A percentile compares a stretch with the other conserved stretches of the same genome.
These are phyloP conservation scores for Eutrigla gurnardus DNA, from an alignment of 2,797 vertebrate species.

Conservation along the genomic window DNA sequence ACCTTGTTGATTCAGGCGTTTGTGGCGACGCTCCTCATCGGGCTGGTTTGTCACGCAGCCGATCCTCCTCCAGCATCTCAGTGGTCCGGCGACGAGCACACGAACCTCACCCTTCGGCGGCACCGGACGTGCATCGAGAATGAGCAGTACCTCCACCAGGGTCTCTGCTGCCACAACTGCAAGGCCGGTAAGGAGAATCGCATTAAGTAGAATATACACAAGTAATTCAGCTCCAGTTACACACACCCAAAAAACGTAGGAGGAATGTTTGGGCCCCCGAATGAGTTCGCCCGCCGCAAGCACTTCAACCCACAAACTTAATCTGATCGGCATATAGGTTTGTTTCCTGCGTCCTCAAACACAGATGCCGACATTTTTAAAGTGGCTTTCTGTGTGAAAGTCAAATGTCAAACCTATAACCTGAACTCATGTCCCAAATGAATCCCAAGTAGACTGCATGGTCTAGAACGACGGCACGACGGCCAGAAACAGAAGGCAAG, in stretches of 20 bases:
- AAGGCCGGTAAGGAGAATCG: slow-evolving; percentile 79
- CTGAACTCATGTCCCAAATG: slow-evolving; percentile 25
- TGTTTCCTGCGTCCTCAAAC: background rate
- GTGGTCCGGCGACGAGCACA: slow-evolving; percentile 63
- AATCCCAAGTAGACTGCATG: slow-evolving; percentile 40
- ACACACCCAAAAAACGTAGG: background rate
- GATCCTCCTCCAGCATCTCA: slow-evolving; percentile 64
- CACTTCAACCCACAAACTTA: slow-evolving; percentile 1
- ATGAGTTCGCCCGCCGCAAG: background rate
- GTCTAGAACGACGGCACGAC: slow-evolving; percentile 53
- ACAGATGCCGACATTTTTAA: background rate
- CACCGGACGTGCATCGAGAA: slow-evolving; percentile 79
- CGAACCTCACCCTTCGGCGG: slow-evolving; percentile 66
- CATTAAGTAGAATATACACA: background rate
- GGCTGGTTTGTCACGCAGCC: slow-evolving; percentile 58
- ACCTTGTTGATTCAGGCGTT: slow-evolving; percentile 54
- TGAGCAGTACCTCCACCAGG: slow-evolving; percentile 78
- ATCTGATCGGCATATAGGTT: background rate
- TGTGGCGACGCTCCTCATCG: slow-evolving; percentile 45
- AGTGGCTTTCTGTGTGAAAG: slow-evolving; percentile 10
- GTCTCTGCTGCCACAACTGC: slow-evolving; percentile 85
- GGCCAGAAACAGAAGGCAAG: slow-evolving; percentile 19
- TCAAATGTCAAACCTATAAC: slow-evolving; percentile 47
- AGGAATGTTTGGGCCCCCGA: background rate
- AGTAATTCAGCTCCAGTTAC: background rate